Evolutionary conservation across 2,888 invertebrate genomes (phyloP), one percentile per base, ranked within the genome.

Genomic region (Netelia virgata): DNA sequence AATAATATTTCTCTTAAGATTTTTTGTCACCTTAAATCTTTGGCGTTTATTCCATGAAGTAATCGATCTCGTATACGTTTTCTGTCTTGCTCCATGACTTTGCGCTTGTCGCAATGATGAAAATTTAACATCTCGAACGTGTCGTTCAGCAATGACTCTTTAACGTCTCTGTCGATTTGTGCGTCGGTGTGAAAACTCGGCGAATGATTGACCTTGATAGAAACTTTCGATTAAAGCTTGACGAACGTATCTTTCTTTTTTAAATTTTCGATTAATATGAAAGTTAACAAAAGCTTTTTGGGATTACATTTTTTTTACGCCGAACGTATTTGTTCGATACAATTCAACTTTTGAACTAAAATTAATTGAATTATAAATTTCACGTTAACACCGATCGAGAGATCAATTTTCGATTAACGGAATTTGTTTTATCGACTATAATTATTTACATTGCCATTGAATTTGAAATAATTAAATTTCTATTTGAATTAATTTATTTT

Each of bases 101-200:
- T 96, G 85, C 95, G 95, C 92, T 97, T 97, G 91, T 97, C 97
- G 88, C 96, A 97, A 88, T 96, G 95, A 90, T 96, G 95, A 28
- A 97, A 95, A 93, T 97, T 97, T 77, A 97, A 95, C 95, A 98
- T 96, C 0, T 96, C 95, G 88, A 97, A 96, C 36, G 97, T 97
- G 90, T 97, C 97, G 1, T 95, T 94, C 64, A 97, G 94, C 14
- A 98, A 94, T 0, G 96, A 95, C 90, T 97, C 97, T 92, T 98
- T 98, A 53, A 98, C 97, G 90, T 98, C 97, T 85, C 96, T 95
- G 93, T 98, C 98, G 66, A 98, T 94, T 85, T 96, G 95, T 1
- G 98, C 97, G 92, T 98, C 98, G 11, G 97, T 98, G 93, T 98
- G 97, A 92, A 98, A 98, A 93, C 98, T 98, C 0, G 98, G 98